These are phyloP conservation scores for Chaenocephalus aceratus DNA, from an alignment of 2,113 vertebrate genomes.

Conservation along the genomic window DNA sequence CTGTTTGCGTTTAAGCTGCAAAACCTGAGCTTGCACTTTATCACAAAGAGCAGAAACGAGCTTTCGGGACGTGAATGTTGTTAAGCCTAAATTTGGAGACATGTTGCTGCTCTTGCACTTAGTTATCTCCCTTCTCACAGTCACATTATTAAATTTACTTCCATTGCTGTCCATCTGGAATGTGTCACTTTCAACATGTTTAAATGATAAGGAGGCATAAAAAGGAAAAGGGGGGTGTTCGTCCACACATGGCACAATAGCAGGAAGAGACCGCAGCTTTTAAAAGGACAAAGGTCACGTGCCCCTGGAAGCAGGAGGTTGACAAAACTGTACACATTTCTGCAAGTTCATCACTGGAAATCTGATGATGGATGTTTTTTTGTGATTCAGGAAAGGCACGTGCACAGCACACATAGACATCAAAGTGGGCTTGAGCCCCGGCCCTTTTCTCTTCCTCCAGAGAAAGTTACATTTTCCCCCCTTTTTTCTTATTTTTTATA, in stretches of 20 bases:
- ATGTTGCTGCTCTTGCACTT: background rate
- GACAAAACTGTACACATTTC: constrained; percentile 13
- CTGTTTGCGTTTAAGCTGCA: background rate
- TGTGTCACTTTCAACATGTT: constrained; percentile 6
- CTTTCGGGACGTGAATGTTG: background rate
- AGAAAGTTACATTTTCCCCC: no score
- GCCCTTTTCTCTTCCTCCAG: no score
- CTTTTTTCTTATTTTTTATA: no score
- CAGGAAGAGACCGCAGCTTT: constrained; percentile 59
- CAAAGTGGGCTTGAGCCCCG: no score
- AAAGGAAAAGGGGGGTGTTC: background rate
- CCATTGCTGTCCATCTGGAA: constrained; percentile 29
- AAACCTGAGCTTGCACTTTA: background rate
- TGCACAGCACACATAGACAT: no score
- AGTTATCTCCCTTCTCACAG: background rate
- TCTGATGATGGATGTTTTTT: constrained; percentile 43
- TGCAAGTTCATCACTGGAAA: constrained; percentile 59
- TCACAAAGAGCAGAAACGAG: background rate
- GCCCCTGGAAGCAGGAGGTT: constrained; percentile 27
- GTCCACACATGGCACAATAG: constrained; percentile 60
- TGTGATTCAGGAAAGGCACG: background rate
- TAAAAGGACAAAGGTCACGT: constrained; percentile 42
- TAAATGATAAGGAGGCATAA: constrained; percentile 15
- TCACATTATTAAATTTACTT: constrained; percentile 16
- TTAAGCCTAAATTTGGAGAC: constrained; percentile 17